Evolutionary conservation across 1,140 invertebrate genomes (phyloP).

Genomic region (Dendrolimus punctatus): DNA sequence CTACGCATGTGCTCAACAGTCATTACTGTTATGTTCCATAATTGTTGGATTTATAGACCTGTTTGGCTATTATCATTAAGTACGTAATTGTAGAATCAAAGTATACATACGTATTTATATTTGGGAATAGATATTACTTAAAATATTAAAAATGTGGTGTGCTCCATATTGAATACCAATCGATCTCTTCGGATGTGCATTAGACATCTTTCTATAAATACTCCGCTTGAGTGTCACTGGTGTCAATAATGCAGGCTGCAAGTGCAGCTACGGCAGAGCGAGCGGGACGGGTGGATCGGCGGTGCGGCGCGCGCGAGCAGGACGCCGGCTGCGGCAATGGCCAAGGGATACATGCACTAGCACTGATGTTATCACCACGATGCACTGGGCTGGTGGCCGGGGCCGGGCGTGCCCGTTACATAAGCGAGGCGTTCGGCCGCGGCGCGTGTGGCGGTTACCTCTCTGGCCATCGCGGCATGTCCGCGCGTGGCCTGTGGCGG

Average conservation of each 20-base stretch:
- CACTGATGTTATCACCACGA: conserved; percentile 14
- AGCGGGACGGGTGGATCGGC: conserved; percentile 30
- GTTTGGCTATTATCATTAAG: too few relatives aligned
- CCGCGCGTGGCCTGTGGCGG: conserved; percentile 65
- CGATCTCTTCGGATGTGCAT: conserved; percentile 1
- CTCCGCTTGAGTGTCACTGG: conserved; percentile 16
- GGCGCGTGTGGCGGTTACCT: conserved; percentile 52
- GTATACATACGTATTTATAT: too few relatives aligned
- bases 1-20: conserved; percentile 19
- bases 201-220: too few relatives aligned
- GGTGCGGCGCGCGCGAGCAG: conserved; percentile 25
- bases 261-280: conserved; percentile 48
- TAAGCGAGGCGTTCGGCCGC: conserved; percentile 22
- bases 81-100: too few relatives aligned
- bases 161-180: neutral
- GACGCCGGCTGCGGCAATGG: conserved; percentile 42
- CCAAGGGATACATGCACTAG: conserved; percentile 12
- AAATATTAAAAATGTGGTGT: too few relatives aligned
- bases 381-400: conserved; percentile 20
- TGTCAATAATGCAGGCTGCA: conserved; percentile 51
- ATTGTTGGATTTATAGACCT: neutral
- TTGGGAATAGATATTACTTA: too few relatives aligned
- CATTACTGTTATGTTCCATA: conserved; percentile 3
- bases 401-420: conserved; percentile 34
- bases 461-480: conserved; percentile 73